Evolutionary conservation across 2,797 vertebrate genomes (phyloP).

Genomic region (Telmatherina bonti): DNA sequence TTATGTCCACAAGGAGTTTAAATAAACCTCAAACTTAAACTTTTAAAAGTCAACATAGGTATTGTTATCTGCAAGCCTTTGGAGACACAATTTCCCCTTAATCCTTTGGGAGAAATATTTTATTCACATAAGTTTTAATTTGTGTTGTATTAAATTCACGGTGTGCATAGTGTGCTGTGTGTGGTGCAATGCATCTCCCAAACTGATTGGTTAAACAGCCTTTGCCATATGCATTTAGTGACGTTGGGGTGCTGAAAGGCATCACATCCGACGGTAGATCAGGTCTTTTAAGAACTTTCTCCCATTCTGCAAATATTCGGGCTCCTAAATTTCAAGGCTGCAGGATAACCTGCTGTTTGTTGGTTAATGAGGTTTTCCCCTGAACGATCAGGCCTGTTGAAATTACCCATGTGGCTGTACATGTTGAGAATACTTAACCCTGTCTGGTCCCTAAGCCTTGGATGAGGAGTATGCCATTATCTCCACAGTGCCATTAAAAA

Average conservation of each 20-base stretch:
- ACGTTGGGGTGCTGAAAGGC: slow-evolving; percentile 44
- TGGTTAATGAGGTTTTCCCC: slow-evolving; percentile 42
- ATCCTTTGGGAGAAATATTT: too few species aligned
- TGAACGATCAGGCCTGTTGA: slow-evolving; percentile 4
- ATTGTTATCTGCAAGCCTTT: neutral
- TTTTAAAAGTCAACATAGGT: neutral
- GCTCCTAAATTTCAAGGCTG: slow-evolving; percentile 28
- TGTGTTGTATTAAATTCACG: neutral
- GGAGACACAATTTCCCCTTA: neutral
- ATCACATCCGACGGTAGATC: slow-evolving; percentile 62
- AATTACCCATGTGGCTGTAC: slow-evolving; percentile 24
- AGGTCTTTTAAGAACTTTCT: slow-evolving; percentile 52
- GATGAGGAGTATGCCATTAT: neutral
- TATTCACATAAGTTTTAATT: too few species aligned
- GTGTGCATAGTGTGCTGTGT: neutral
- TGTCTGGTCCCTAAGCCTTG: neutral
- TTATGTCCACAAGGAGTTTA: neutral
- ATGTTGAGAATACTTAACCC: slow-evolving; percentile 29
- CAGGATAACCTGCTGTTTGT: neutral
- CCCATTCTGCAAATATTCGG: slow-evolving; percentile 2
- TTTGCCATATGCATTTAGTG: neutral
- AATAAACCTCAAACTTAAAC: neutral
- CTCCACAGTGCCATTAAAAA: neutral
- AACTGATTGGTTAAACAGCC: slow-evolving; percentile 11
- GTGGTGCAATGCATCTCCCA: slow-evolving; percentile 12